Base-by-base conservation (phyloP, 1,140 invertebrate species). In the Pseudomyrmex flavicornis region DNA sequence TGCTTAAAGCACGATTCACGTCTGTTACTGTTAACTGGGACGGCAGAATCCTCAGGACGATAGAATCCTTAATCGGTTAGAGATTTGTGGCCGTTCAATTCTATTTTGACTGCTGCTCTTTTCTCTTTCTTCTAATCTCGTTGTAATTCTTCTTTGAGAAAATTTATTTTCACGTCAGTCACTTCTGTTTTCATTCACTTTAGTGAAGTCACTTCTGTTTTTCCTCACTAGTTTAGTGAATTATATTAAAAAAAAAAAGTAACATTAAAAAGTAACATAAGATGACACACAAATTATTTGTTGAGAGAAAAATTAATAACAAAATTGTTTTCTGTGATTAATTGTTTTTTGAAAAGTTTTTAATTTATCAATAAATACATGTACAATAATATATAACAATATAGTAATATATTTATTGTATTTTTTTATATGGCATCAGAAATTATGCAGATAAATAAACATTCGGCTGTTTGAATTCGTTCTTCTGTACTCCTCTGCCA, bases 331-430 rank as follows among this genome's bases (percentile, higher is more conserved):
- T 17, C 9, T 54, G 13, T 3, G 22, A 17, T 13, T 13, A 46
- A 46, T 13, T n/a, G n/a, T 13, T 79, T 20, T n/a, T 15, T 22
- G 22, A 5, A 22, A 56, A 77, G 44, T 5, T 9, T 5, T 9
- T 8, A 65, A 22, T 68, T 77, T 77, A 66, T 77, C 68, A 66
- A 65, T 46, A 44, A 79, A 58, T 50, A 9, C 12, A 58, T n/a
- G 26, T 3, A 26, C 26, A 26, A 12, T 13, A 35, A 35, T 35
- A 35, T 35, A 35, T 5, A 35, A 7, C 35, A 7, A 35, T 35
- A 35, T 7, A 35, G 35, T 5, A 35, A 35, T 35, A 35, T 35
- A 35, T 35, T 35, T 35, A 35, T 35, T 35, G 46, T 59, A 7
- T 59, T 26, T 22, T 52, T 22, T n/a, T 22, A 79, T 58, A 58